A percentile compares a stretch with the other conserved stretches of the same genome.
Conservation (phyloP, 2,888 invertebrate species). For the Drosophila affinis region DNA sequence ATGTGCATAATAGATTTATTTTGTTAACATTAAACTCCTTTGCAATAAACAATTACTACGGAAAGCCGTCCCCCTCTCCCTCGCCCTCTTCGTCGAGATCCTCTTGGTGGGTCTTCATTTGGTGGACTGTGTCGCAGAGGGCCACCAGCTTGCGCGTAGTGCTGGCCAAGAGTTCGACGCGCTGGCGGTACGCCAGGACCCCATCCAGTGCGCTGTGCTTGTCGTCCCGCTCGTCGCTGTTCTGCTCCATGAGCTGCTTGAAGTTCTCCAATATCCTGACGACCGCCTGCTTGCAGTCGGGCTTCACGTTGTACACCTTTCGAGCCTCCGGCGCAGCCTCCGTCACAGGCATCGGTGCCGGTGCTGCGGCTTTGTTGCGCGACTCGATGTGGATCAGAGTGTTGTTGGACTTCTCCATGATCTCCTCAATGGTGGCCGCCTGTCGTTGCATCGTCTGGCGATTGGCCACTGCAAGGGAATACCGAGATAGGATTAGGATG, state of each 20-base stretch:
- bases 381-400: constrained; percentile 78
- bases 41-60: background rate
- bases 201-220: constrained; percentile 38
- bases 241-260: constrained; percentile 52
- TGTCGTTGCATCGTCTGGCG: constrained; percentile 64
- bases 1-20: constrained; percentile 12
- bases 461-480: constrained; percentile 43
- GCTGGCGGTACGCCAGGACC: constrained; percentile 52
- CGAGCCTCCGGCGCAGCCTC: background rate
- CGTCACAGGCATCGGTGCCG: background rate
- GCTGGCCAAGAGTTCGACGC: constrained; percentile 73
- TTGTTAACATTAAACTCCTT: background rate
- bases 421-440: constrained; percentile 65
- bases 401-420: constrained; percentile 80
- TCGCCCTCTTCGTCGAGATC: constrained; percentile 25
- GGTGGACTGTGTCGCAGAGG: constrained; percentile 65
- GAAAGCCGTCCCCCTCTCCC: constrained; percentile 9
- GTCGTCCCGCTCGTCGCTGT: constrained; percentile 17
- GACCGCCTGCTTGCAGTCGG: constrained; percentile 63
- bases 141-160: constrained; percentile 78
- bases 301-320: constrained; percentile 57
- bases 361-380: constrained; percentile 33
- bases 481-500: background rate
- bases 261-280: constrained; percentile 71
- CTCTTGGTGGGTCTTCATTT: constrained; percentile 47